phyloP scores from a whole-genome alignment of 2,113 vertebrate genomes.

The Ardeotis arabs region DNA sequence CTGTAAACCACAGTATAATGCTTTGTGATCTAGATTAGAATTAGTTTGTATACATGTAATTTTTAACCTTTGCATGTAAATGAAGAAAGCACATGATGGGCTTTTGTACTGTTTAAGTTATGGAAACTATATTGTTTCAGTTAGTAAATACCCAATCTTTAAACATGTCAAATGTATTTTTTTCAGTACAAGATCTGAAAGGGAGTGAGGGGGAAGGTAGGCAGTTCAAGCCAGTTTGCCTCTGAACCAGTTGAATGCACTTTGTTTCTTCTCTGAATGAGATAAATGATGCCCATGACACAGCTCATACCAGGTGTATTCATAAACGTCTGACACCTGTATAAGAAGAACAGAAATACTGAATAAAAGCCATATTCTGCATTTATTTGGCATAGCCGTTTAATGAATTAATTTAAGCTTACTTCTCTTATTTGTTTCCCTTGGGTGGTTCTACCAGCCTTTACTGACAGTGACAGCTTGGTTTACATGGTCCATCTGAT shows the following conservation, averaged over 20 bases:
- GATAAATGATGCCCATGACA: neutral
- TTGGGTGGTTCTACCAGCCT: neutral
- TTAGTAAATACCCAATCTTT: neutral
- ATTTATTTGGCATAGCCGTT: neutral
- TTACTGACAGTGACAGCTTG: neutral
- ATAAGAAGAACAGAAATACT: neutral
- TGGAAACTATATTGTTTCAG: neutral
- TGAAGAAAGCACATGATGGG: neutral
- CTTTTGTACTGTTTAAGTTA: neutral
- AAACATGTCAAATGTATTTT: neutral
- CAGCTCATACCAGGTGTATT: neutral
- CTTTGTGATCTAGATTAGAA: neutral
- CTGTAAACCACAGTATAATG: neutral
- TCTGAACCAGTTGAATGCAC: neutral
- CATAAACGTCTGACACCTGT: neutral
- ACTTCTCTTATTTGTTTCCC: neutral
- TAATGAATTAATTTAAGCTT: neutral
- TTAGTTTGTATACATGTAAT: neutral
- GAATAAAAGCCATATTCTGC: neutral
- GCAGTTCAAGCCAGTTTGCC: neutral
- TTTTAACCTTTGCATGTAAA: neutral
- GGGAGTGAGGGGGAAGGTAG: neutral
- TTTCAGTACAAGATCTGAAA: neutral
- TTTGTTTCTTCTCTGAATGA: neutral
- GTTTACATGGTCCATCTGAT: neutral